Percentiles rank a stretch among this genome's conserved stretches.
Evolutionary conservation across 2,113 vertebrate species (phyloP).

Genomic region (Toxostoma redivivum): DNA sequence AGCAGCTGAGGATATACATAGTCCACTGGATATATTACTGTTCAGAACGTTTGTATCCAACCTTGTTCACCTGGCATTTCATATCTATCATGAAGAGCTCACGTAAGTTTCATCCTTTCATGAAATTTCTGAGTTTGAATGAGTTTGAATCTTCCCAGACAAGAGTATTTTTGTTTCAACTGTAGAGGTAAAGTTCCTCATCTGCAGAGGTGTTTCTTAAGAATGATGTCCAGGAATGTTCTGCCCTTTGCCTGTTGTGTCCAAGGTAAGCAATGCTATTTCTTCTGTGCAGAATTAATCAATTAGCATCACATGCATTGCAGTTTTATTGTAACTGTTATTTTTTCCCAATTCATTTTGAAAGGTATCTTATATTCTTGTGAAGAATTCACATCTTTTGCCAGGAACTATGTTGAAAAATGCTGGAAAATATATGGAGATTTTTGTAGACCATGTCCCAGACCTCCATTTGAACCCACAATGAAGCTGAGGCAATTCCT

Average conservation of each 20-base stretch:
- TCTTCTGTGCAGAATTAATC: background rate
- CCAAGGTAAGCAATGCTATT: constrained; percentile 72
- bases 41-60: constrained; percentile 79
- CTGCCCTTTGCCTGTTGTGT: constrained; percentile 76
- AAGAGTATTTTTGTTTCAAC: background rate
- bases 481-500: constrained; percentile 85
- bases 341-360: background rate
- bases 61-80: constrained; percentile 80
- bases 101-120: constrained; percentile 72
- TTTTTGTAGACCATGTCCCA: constrained; percentile 24
- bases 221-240: constrained; percentile 81
- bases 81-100: constrained; percentile 74
- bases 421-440: constrained; percentile 80
- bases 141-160: background rate
- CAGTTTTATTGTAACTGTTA: background rate
- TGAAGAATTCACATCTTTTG: constrained; percentile 25
- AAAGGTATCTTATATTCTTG: constrained; percentile 80
- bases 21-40: constrained; percentile 75
- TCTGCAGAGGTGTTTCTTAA: constrained; percentile 79
- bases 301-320: background rate
- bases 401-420: constrained; percentile 65
- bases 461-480: constrained; percentile 52
- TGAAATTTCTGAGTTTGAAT: background rate
- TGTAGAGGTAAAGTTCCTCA: constrained; percentile 69
- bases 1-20: constrained; percentile 67